A percentile compares a stretch with the other conserved stretches of the same genome.
These are phyloP conservation scores for Atrina japonica DNA, from an alignment of 2,888 invertebrate genomes.

Conservation along the genomic window DNA sequence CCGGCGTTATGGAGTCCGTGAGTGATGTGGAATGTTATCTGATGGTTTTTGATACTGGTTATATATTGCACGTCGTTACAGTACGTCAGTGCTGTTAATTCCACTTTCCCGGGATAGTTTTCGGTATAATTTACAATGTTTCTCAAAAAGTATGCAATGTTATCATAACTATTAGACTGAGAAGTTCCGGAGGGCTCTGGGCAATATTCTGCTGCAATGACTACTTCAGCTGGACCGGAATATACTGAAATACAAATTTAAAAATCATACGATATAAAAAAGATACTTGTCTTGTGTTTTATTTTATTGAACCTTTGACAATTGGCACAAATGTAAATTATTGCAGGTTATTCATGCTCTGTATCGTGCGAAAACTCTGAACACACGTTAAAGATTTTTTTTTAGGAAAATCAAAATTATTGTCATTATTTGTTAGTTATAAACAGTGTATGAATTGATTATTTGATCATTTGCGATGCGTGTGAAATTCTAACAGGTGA, in stretches of 20 bases:
- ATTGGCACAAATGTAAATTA: too few relatives aligned
- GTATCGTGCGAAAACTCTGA: too few relatives aligned
- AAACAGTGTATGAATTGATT: too few relatives aligned
- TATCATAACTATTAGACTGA: slow-evolving; percentile 6
- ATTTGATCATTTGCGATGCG: too few relatives aligned
- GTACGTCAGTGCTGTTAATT: slow-evolving; percentile 1
- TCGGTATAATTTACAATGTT: slow-evolving; percentile 8
- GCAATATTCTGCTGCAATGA: slow-evolving; percentile 13
- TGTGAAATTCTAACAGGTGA: too few relatives aligned
- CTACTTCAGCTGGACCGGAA: slow-evolving; percentile 11
- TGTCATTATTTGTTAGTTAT: too few relatives aligned
- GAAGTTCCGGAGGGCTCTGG: neutral
- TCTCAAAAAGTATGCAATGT: slow-evolving; percentile 5
- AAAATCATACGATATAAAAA: too few relatives aligned
- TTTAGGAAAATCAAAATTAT: too few relatives aligned
- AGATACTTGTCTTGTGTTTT: neutral
- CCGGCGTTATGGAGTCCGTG: slow-evolving; percentile 16
- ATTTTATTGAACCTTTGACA: too few relatives aligned
- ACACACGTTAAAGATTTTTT: too few relatives aligned
- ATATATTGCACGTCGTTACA: neutral
- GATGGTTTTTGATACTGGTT: slow-evolving; percentile 4
- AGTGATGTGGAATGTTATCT: slow-evolving; percentile 7
- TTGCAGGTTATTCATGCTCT: too few relatives aligned
- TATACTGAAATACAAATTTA: slow-evolving; percentile 4
- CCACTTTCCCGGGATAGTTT: slow-evolving; percentile 5